Percentiles rank a stretch among this genome's conserved stretches.
These are phyloP conservation scores for Sycobia sp. DNA, from an alignment of 1,140 invertebrate genomes.

Conservation along the genomic window DNA sequence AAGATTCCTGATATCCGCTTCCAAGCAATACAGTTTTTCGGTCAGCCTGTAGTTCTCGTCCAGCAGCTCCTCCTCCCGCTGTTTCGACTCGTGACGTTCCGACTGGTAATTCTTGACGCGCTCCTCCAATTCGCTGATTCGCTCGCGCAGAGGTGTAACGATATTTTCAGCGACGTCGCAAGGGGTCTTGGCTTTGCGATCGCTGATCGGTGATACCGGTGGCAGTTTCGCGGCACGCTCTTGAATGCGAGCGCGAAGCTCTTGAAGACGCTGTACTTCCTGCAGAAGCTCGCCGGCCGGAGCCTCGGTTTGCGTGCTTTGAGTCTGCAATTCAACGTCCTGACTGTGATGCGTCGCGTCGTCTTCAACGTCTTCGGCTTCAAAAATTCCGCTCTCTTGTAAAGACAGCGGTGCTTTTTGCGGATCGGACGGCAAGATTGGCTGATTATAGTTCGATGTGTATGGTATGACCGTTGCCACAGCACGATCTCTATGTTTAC, in stretches of 20 bases:
- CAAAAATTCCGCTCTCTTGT: slow-evolving; percentile 65
- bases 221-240: slow-evolving; percentile 49
- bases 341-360: slow-evolving; percentile 34
- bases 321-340: slow-evolving; percentile 39
- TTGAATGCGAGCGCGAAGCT: slow-evolving; percentile 52
- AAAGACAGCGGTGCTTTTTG: slow-evolving; percentile 52
- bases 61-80: slow-evolving; percentile 48
- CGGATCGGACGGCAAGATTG: slow-evolving; percentile 38
- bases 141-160: slow-evolving; percentile 39
- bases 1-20: slow-evolving; percentile 40
- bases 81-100: slow-evolving; percentile 42
- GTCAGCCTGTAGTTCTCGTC: slow-evolving; percentile 49
- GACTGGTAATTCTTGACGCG: slow-evolving; percentile 40
- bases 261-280: slow-evolving; percentile 53
- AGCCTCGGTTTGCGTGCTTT: slow-evolving; percentile 53
- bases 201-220: slow-evolving; percentile 4
- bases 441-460: slow-evolving; percentile 38
- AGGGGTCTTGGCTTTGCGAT: slow-evolving; percentile 17
- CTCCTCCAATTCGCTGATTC: slow-evolving; percentile 49
- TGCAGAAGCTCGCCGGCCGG: slow-evolving; percentile 53
- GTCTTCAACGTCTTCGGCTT: slow-evolving; percentile 46
- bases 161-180: slow-evolving; percentile 36
- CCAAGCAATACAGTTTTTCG: slow-evolving; percentile 45
- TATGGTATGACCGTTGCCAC: slow-evolving; percentile 56
- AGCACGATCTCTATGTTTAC: slow-evolving; percentile 50